These are phyloP conservation scores for Tamias sibiricus DNA, from an alignment of 2,113 vertebrate genomes.

Conservation along the genomic window DNA sequence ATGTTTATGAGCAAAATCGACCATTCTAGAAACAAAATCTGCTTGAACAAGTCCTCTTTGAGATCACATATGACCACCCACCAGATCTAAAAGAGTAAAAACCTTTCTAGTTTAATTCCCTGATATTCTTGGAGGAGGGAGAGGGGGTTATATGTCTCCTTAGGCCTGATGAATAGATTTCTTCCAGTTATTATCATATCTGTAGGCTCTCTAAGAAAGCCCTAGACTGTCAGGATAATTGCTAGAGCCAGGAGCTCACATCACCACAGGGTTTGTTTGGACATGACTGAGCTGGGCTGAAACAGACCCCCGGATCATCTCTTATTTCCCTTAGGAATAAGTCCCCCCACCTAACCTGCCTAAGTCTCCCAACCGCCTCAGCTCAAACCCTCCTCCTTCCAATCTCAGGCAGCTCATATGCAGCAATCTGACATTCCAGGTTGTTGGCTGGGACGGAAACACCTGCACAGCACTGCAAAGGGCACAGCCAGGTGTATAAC, in stretches of 20 bases:
- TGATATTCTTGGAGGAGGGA: background rate
- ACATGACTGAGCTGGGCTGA: background rate
- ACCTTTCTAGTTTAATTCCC: background rate
- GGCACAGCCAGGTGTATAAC: rapidly evolving
- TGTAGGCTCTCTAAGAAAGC: background rate
- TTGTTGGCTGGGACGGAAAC: background rate
- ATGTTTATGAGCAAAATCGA: background rate
- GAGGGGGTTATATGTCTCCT: too few species aligned
- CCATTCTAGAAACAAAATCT: background rate
- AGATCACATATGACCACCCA: background rate
- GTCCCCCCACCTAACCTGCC: background rate
- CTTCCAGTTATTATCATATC: background rate
- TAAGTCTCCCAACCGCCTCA: background rate
- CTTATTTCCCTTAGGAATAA: background rate
- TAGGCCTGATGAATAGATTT: background rate
- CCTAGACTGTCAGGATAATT: too few species aligned
- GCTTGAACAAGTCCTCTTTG: background rate
- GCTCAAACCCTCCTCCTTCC: background rate
- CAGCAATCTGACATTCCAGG: background rate
- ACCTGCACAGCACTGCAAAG: background rate
- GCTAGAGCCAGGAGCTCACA: background rate
- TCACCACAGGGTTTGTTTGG: too few species aligned
- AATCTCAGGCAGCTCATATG: rapidly evolving
- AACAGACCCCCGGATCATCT: too few species aligned
- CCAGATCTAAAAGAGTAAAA: background rate